These are phyloP conservation scores for Cotesia vestalis DNA, from an alignment of 1,140 invertebrate species.

Conservation along the genomic window DNA sequence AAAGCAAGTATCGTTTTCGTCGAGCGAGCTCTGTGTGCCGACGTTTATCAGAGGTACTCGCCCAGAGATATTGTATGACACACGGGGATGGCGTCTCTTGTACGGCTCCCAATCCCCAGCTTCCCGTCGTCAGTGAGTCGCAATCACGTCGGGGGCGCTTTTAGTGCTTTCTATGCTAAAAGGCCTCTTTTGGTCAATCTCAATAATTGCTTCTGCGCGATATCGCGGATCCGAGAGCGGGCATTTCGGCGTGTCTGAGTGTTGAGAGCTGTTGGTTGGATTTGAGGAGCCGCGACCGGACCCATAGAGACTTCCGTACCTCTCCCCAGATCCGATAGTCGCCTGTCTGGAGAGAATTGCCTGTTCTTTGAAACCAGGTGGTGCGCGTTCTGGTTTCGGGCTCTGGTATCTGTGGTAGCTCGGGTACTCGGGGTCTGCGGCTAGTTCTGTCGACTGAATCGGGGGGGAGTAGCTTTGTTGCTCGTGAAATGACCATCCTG, in stretches of 20 bases:
- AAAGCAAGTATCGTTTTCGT: conserved; percentile 52
- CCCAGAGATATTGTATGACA: conserved; percentile 33
- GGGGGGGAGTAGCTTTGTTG: conserved; percentile 41
- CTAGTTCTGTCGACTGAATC: conserved; percentile 34
- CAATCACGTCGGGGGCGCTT: conserved; percentile 87
- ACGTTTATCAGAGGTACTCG: conserved; percentile 46
- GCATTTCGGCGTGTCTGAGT: conserved; percentile 31
- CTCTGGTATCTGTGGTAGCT: conserved; percentile 54
- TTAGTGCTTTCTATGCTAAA: conserved; percentile 82
- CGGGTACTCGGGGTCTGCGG: conserved; percentile 47
- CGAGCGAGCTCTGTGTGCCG: conserved; percentile 59
- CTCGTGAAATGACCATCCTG: conserved; percentile 57
- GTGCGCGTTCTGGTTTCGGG: conserved; percentile 48
- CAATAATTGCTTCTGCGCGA: conserved; percentile 73
- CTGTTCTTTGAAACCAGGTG: conserved; percentile 29
- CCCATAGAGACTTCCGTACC: conserved; percentile 53
- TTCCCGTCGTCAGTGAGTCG: conserved; percentile 77
- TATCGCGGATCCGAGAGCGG: conserved; percentile 62
- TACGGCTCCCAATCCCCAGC: conserved; percentile 69
- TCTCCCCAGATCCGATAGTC: conserved; percentile 70
- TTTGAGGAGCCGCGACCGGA: conserved; percentile 45
- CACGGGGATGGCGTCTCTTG: conserved; percentile 68
- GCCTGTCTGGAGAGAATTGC: conserved; percentile 58
- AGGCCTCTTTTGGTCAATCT: conserved; percentile 71
- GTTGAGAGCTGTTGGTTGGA: conserved; percentile 41